Evolutionary conservation across 2,113 vertebrate species (phyloP).

Genomic region (Tupaia chinensis): DNA sequence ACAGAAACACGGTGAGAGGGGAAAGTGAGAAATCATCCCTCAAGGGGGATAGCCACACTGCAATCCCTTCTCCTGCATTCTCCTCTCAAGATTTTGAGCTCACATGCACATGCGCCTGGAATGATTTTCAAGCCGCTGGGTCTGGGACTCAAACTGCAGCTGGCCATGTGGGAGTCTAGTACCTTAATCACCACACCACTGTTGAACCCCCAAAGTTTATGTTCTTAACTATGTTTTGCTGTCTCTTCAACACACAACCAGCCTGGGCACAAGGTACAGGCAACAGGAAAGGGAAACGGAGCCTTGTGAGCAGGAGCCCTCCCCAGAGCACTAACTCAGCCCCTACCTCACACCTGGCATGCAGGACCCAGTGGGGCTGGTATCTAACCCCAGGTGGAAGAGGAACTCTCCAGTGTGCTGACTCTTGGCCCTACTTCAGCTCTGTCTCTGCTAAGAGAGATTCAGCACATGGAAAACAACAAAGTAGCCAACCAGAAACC

Average conservation of each 20-base stretch:
- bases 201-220: background rate
- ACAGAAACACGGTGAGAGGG: too few species aligned
- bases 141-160: too few species aligned
- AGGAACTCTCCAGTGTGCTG: conserved; percentile 57
- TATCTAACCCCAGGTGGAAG: fast-evolving
- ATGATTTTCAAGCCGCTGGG: too few species aligned
- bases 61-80: too few species aligned
- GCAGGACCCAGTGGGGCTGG: background rate
- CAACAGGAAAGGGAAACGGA: background rate
- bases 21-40: too few species aligned
- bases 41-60: too few species aligned
- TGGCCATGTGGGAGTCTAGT: too few species aligned
- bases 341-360: background rate
- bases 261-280: background rate
- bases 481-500: background rate
- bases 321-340: background rate
- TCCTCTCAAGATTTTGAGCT: too few species aligned
- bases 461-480: background rate
- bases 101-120: too few species aligned
- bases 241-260: background rate
- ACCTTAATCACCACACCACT: too few species aligned
- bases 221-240: background rate
- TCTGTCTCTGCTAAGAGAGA: background rate
- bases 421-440: background rate
- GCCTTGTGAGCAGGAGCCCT: background rate